Conservation (phyloP, 2,113 vertebrate genomes). For the Aspiorhynchus laticeps region DNA sequence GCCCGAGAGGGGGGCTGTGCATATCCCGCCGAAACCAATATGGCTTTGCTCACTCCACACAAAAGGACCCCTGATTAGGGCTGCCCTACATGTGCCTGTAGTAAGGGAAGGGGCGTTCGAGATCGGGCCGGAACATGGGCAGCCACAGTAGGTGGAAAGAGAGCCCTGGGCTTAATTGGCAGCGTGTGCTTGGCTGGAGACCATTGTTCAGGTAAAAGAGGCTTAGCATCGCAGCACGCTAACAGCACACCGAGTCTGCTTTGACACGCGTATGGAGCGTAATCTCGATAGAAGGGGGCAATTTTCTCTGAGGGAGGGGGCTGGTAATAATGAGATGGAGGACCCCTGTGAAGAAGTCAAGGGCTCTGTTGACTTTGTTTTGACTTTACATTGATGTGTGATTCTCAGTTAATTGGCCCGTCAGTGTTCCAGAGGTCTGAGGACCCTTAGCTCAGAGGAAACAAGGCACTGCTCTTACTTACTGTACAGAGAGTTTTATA, state of each 20-base stretch:
- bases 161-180: slow-evolving; percentile 60
- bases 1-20: slow-evolving; percentile 40
- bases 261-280: slow-evolving; percentile 55
- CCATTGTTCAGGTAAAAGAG: slow-evolving; percentile 63
- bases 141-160: slow-evolving; percentile 30
- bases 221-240: slow-evolving; percentile 58
- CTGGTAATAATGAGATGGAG: slow-evolving; percentile 48
- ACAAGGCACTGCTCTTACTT: background rate
- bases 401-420: slow-evolving; percentile 28
- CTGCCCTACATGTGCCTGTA: slow-evolving; percentile 39
- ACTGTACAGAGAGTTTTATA: background rate
- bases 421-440: background rate
- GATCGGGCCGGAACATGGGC: slow-evolving; percentile 26
- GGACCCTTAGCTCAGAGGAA: background rate
- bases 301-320: slow-evolving; percentile 47
- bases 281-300: slow-evolving; percentile 47
- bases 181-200: slow-evolving; percentile 58
- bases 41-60: slow-evolving; percentile 52
- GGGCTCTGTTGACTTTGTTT: slow-evolving; percentile 50
- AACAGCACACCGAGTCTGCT: slow-evolving; percentile 42
- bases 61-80: slow-evolving; percentile 56
- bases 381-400: slow-evolving; percentile 47
- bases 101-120: slow-evolving; percentile 30
- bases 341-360: slow-evolving; percentile 60
- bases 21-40: slow-evolving; percentile 60